Evolutionary conservation across 2,113 vertebrate species (phyloP).

Genomic region (Acrocephalus kingi): DNA sequence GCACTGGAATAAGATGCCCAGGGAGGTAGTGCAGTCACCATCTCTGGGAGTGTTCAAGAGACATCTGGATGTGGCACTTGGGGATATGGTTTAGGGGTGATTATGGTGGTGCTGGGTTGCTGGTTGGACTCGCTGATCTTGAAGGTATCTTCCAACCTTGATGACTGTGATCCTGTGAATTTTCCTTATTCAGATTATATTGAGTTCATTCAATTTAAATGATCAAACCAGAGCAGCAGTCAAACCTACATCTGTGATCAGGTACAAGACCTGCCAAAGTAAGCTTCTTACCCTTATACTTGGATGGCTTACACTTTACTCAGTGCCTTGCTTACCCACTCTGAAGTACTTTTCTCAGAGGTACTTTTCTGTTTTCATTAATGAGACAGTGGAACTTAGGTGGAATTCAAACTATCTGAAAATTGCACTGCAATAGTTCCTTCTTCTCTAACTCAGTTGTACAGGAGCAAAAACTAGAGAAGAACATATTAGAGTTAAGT

Average conservation of each 20-base stretch:
- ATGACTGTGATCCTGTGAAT: not conserved
- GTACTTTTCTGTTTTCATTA: constrained; percentile 18
- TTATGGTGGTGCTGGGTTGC: not conserved
- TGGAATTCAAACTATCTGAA: constrained; percentile 54
- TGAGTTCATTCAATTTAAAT: not conserved
- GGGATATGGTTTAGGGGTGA: not conserved
- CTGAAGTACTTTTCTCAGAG: not conserved
- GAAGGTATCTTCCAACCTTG: not conserved
- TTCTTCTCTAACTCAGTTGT: not conserved
- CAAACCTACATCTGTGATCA: not conserved
- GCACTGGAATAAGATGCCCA: not conserved
- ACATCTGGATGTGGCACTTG: not conserved
- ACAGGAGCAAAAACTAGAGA: not conserved
- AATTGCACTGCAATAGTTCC: not conserved
- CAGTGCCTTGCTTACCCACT: not conserved
- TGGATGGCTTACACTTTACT: not conserved
- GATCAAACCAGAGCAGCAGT: not conserved
- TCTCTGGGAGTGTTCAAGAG: not conserved
- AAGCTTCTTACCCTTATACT: not conserved
- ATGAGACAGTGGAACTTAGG: not conserved
- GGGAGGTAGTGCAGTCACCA: not conserved
- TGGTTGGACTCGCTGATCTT: not conserved
- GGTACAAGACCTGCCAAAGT: not conserved
- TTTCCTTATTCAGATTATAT: not conserved
- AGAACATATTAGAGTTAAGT: not conserved